A percentile compares a stretch with the other conserved stretches of the same genome.
Conservation (phyloP, 2,113 vertebrate species). For the Suricata suricatta region DNA sequence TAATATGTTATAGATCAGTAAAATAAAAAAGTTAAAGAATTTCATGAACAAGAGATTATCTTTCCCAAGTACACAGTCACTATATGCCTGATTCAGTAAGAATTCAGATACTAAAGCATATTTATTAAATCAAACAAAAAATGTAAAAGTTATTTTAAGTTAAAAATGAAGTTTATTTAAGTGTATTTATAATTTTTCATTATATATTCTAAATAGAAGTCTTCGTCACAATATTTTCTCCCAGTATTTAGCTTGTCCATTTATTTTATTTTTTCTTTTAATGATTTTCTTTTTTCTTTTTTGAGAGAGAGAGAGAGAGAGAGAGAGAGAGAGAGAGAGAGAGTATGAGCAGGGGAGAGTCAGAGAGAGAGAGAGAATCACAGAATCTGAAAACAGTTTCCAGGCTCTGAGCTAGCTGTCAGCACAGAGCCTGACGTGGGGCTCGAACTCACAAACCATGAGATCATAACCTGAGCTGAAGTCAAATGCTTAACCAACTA, state of each 20-base stretch:
- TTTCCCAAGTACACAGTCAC: not conserved
- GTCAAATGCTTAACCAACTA: too few species aligned
- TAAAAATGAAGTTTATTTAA: not conserved
- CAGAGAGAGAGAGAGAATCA: too few species aligned
- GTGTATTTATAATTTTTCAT: not conserved
- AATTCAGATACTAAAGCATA: not conserved
- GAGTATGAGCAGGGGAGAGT: too few species aligned
- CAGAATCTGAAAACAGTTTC: too few species aligned
- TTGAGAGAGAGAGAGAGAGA: too few species aligned
- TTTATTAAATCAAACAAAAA: not conserved
- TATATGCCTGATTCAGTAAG: not conserved
- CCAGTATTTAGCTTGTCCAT: not conserved
- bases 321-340: too few species aligned
- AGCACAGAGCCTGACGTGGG: too few species aligned
- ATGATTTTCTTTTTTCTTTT: too few species aligned
- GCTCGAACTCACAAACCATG: too few species aligned
- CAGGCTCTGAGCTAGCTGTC: too few species aligned
- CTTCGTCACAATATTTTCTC: not conserved
- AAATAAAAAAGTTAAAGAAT: not conserved
- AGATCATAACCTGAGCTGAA: too few species aligned
- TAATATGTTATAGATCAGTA: not conserved
- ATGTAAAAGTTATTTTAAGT: not conserved
- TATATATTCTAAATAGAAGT: not conserved
- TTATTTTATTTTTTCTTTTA: not conserved
- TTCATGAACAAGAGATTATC: not conserved